Evolutionary conservation across 2,113 vertebrate genomes (phyloP).

Genomic region (Prochilodus magdalenae): DNA sequence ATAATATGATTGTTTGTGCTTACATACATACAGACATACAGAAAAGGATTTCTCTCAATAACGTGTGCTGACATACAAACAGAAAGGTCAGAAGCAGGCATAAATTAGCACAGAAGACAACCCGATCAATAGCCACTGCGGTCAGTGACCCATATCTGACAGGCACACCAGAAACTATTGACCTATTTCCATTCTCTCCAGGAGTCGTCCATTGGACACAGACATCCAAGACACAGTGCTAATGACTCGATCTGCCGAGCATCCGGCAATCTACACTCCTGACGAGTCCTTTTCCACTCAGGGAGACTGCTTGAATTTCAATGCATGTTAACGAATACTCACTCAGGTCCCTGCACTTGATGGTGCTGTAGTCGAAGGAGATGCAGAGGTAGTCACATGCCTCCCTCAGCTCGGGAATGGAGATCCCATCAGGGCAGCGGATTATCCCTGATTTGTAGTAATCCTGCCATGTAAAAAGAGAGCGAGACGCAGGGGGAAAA

Average conservation of each 20-base stretch:
- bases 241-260: background rate
- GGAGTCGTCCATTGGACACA: background rate
- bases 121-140: background rate
- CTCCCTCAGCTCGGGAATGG: conserved; percentile 98
- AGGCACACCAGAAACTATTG: conserved; percentile 53
- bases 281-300: background rate
- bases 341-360: conserved; percentile 99
- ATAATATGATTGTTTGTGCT: no score
- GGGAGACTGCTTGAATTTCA: background rate
- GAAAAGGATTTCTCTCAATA: background rate
- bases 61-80: background rate
- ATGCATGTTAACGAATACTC: conserved; percentile 76
- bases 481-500: conserved; percentile 27
- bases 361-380: conserved; percentile 97
- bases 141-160: conserved; percentile 27
- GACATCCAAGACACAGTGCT: background rate
- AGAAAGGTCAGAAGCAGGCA: background rate
- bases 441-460: conserved; percentile 99
- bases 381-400: conserved; percentile 99
- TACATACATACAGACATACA: no score
- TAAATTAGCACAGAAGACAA: conserved; percentile 3
- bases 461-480: conserved; percentile 82
- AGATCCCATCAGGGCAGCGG: conserved; percentile 98
- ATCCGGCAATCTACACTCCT: conserved; percentile 3
- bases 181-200: conserved; percentile 66